A percentile compares a stretch with the other conserved stretches of the same genome.
These are phyloP conservation scores for Eurystomus gularis DNA, from an alignment of 2,113 vertebrate species.

Conservation along the genomic window DNA sequence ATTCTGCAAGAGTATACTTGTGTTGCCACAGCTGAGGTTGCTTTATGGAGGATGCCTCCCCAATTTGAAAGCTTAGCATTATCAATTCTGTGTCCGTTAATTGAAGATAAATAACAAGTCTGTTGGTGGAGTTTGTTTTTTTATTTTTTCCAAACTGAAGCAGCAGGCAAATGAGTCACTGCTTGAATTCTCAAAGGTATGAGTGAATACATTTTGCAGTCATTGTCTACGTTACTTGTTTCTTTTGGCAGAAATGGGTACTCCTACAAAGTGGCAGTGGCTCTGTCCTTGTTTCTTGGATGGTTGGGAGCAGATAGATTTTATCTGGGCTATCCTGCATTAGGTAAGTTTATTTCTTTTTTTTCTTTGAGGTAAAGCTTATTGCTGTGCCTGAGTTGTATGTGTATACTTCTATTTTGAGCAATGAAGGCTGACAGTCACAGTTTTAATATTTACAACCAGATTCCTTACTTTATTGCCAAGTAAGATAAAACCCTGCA, in stretches of 20 bases:
- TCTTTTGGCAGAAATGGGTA: slow-evolving; percentile 86
- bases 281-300: slow-evolving; percentile 94
- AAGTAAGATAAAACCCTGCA: background rate
- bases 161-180: slow-evolving; percentile 46
- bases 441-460: background rate
- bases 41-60: slow-evolving; percentile 22
- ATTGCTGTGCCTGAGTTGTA: background rate
- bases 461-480: background rate
- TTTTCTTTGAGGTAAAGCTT: background rate
- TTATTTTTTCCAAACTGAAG: background rate
- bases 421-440: background rate
- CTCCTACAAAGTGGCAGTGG: slow-evolving; percentile 96
- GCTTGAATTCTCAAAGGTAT: slow-evolving; percentile 24
- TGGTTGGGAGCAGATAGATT: slow-evolving; percentile 97
- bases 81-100: background rate
- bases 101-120: slow-evolving; percentile 48
- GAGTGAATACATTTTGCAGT: slow-evolving; percentile 28
- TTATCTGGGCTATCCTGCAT: slow-evolving; percentile 95
- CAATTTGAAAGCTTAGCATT: slow-evolving; percentile 29
- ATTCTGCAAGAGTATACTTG: slow-evolving; percentile 25
- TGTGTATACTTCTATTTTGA: background rate
- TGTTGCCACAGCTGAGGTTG: slow-evolving; percentile 43
- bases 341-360: slow-evolving; percentile 81
- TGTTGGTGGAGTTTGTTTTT: background rate
- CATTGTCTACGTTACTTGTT: slow-evolving; percentile 22